Evolutionary conservation across 2,113 vertebrate genomes (phyloP), one percentile per base, ranked within the genome.

Genomic region (Podarcis cretensis): DNA sequence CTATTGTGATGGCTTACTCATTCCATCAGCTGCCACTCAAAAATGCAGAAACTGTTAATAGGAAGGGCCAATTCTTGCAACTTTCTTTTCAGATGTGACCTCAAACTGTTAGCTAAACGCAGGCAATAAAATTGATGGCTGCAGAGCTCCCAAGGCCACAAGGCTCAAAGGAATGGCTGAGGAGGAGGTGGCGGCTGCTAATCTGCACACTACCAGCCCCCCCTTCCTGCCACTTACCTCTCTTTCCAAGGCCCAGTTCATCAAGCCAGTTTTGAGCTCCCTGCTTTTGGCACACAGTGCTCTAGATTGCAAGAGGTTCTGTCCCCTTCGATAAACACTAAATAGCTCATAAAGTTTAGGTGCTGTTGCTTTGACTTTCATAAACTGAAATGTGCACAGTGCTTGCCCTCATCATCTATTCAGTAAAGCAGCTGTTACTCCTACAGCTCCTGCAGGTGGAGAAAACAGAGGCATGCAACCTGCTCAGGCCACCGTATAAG

Each of bases 1-100:
- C 90, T 84, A 81, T 77, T 78, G 69, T 69, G 93, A 85, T 63
- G 76, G 90, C 89, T 84, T 89, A 86, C 30, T 90, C 89, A 86
- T 86, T 87, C 63, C 59, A 83, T 86, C 30, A 23, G n/a, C 75
- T 66, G 78, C 82, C 90, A 88, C 3, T 92, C 90, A 92, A 66
- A 91, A 30, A 84, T 9, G 57, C 63, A 73, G 75, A 84, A 89
- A 81, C 73, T 27, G 66, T 48, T n/a, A 83, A 77, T 40, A 69
- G 32, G 63, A 71, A 86, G 43, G 8, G 8, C 35, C n/a, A 54
- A 4, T 25, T 30, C 79, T 21, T 54, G 76, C 73, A 73, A 71
- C 69, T 84, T 57, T 5, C 25, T 43, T 25, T 20, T 10, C 37
- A 76, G 37, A 25, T 23, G 59, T 27, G 59, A 77, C 54, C 87